These are phyloP conservation scores for Brienomyrus longianalis DNA, from an alignment of 2,113 vertebrate species.

Conservation along the genomic window DNA sequence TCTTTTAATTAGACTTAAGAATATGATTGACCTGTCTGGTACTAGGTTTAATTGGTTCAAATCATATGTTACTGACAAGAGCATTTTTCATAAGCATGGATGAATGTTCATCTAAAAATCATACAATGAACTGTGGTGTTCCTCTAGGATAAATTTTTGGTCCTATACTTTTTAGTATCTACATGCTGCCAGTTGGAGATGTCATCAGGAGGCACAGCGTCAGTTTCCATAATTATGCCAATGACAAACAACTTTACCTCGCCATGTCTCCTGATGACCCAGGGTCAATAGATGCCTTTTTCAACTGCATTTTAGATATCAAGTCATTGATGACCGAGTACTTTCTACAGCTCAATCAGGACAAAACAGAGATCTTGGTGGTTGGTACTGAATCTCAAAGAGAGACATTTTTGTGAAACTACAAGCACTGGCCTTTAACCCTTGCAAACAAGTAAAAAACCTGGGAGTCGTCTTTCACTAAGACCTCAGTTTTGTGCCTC, in stretches of 20 bases:
- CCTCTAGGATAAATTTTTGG: neutral
- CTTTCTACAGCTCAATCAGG: no score
- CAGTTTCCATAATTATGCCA: neutral
- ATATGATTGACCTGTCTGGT: neutral
- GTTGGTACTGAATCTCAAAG: no score
- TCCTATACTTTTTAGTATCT: neutral
- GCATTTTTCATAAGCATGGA: no score
- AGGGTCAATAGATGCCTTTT: neutral
- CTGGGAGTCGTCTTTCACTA: no score
- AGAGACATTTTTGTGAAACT: no score
- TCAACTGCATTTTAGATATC: no score
- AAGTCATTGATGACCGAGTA: no score
- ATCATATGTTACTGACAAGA: neutral
- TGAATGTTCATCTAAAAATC: neutral
- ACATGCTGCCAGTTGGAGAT: neutral
- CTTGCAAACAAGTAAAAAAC: no score
- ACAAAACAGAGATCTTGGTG: no score
- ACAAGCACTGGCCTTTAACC: no score
- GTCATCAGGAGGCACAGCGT: neutral
- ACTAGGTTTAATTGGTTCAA: neutral
- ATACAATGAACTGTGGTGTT: neutral
- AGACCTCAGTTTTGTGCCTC: neutral
- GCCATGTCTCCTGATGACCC: neutral
- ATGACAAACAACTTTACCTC: neutral
- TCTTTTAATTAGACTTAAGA: neutral